Percentiles rank a stretch among this genome's conserved stretches.
These are phyloP conservation scores for Galaxea fascicularis DNA, from an alignment of 92 coral and sea anemone species.

Conservation along the genomic window DNA sequence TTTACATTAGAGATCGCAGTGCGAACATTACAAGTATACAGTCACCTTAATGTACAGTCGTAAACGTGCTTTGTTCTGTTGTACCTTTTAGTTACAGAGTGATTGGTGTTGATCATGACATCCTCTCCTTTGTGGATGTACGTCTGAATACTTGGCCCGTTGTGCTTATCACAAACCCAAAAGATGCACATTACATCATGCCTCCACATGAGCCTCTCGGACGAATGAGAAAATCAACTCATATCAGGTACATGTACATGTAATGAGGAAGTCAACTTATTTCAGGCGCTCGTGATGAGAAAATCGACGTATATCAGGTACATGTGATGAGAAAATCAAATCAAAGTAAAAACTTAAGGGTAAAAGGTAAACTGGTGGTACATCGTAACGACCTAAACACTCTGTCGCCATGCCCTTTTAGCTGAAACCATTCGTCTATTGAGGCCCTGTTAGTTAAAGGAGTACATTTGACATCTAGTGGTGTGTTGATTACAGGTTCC, in stretches of 20 bases:
- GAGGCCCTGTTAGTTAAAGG: no score
- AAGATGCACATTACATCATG: constrained; percentile 93
- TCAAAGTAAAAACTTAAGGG: no score
- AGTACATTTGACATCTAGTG: background rate
- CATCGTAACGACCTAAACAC: no score
- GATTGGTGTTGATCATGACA: constrained; percentile 90
- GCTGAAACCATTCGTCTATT: no score
- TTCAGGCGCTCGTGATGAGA: no score
- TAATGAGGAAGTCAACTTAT: no score
- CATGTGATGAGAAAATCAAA: no score
- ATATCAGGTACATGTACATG: constrained; percentile 75
- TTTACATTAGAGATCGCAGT: no score
- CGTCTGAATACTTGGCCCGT: constrained; percentile 91
- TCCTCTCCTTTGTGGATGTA: constrained; percentile 91
- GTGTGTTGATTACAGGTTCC: constrained; percentile 50
- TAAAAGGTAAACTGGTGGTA: no score
- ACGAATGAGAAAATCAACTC: constrained; percentile 86
- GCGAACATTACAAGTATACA: no score
- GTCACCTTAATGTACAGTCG: no score
- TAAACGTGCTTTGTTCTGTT: background rate
- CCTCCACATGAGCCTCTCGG: constrained; percentile 90
- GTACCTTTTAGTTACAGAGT: constrained; percentile 76
- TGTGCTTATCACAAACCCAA: constrained; percentile 91
- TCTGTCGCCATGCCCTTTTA: no score
- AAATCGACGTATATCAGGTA: constrained; percentile 92